Percentiles rank a stretch among this genome's conserved stretches.
phyloP scores from a whole-genome alignment of 2,797 vertebrate genomes.

The Acipenser transmontanus region DNA sequence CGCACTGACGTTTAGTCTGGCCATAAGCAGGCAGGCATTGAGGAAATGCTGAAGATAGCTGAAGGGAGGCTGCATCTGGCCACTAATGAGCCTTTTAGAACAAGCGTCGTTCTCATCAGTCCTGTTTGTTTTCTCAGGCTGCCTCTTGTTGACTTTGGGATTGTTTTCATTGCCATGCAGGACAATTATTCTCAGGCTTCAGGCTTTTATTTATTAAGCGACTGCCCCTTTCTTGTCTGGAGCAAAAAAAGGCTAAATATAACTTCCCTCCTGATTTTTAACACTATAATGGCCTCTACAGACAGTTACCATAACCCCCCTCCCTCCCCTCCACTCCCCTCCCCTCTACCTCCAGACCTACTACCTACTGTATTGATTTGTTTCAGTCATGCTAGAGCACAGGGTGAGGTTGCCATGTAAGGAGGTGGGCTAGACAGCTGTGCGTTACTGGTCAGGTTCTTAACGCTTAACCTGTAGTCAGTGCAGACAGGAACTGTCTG shows the following conservation, averaged over 20 bases:
- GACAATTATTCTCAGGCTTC: constrained; percentile 64
- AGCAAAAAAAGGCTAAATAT: constrained; percentile 36
- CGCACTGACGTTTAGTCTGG: constrained; percentile 22
- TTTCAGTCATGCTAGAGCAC: too few relatives aligned
- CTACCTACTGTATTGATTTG: too few relatives aligned
- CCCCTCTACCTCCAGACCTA: too few relatives aligned
- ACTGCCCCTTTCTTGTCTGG: constrained; percentile 24
- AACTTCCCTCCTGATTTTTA: constrained; percentile 24
- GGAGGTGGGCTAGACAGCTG: too few relatives aligned
- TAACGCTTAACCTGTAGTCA: too few relatives aligned
- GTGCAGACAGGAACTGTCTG: too few relatives aligned
- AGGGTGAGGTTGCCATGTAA: too few relatives aligned
- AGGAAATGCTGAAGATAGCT: constrained; percentile 44
- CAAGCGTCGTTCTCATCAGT: constrained; percentile 57
- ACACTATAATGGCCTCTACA: constrained; percentile 17
- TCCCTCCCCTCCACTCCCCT: too few relatives aligned
- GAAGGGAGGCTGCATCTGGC: constrained; percentile 46
- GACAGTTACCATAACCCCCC: too few relatives aligned
- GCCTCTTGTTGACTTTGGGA: constrained; percentile 56
- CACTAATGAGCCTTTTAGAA: constrained; percentile 60
- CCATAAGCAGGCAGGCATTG: constrained; percentile 21
- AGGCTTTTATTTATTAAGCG: constrained; percentile 43
- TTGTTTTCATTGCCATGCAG: constrained; percentile 60
- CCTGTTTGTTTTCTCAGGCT: constrained; percentile 74
- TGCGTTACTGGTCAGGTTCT: too few relatives aligned